Evolutionary conservation across 1,140 invertebrate genomes (phyloP).

Genomic region (Drosophila azteca): DNA sequence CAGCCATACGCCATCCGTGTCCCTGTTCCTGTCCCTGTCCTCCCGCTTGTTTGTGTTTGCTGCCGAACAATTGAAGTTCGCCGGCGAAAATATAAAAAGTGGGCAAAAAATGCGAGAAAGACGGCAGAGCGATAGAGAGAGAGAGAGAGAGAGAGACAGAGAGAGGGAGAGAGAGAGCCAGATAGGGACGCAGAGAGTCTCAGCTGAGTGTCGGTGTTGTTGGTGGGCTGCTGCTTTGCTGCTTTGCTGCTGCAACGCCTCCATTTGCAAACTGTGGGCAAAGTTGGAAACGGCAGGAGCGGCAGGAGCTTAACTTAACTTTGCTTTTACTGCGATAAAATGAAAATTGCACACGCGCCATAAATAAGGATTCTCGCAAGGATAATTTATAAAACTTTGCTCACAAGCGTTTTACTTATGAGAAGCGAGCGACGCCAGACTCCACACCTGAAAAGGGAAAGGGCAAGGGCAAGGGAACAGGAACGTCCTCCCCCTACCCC

Average conservation of each 20-base stretch:
- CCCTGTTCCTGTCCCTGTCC: slow-evolving; percentile 1
- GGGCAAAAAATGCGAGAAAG: slow-evolving; percentile 18
- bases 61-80: slow-evolving; percentile 76
- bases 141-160: slow-evolving; percentile 20
- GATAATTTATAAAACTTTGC: slow-evolving; percentile 84
- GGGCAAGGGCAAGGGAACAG: background rate
- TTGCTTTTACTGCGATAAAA: slow-evolving; percentile 83
- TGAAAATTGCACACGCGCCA: slow-evolving; percentile 83
- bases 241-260: slow-evolving; percentile 70
- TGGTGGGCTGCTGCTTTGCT: slow-evolving; percentile 24
- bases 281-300: slow-evolving; percentile 54
- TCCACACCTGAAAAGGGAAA: slow-evolving; percentile 15
- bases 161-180: slow-evolving; percentile 16
- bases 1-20: background rate
- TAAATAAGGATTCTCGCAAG: slow-evolving; percentile 84
- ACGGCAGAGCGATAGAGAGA: slow-evolving; percentile 3
- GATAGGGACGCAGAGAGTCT: background rate
- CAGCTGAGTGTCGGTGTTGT: slow-evolving; percentile 50
- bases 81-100: slow-evolving; percentile 72
- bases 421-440: slow-evolving; percentile 73
- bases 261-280: slow-evolving; percentile 57
- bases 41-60: slow-evolving; percentile 57
- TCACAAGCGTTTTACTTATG: slow-evolving; percentile 81
- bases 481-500: too few relatives aligned
- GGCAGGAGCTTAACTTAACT: slow-evolving; percentile 79